Evolutionary conservation across 1,140 invertebrate species (phyloP), one percentile per base, ranked within the genome.

Genomic region (Drosophila oshimai): DNA sequence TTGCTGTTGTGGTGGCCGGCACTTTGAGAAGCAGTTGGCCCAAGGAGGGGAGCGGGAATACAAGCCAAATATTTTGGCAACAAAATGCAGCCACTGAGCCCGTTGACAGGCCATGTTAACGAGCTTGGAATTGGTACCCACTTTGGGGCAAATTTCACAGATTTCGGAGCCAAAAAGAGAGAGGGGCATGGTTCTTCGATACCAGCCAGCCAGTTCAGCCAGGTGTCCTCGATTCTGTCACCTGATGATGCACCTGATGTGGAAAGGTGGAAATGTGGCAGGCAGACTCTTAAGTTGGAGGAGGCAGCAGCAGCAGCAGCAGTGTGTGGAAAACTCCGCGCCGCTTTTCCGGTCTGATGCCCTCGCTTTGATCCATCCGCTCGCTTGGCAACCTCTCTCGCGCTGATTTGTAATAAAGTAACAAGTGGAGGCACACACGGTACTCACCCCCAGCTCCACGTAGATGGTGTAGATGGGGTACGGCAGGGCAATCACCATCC

Each of bases 381-480:
- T 61, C 39, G 46, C 41, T 34, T 51, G 70, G 68, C 53, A 58
- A 44, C 41, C 41, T 51, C 47, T 20, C 24, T 13, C 20, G 20
- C 34, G 9, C 9, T 12, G 34, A 29, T 69, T 67, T 84, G 71
- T 74, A 84, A 80, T 75, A 83, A 84, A 33, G 50, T 9, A 33
- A 17, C 10, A 51, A 49, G 46, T 49, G 45, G 31, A 34, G 31
- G 6, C 3, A 9, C 17, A 10, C 53, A n/a, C 33, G n/a, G 18
- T 46, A 92, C 93, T 93, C 79, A 94, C 93, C 89, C 92, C 94
- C 46, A 95, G 89, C 87, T 95, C 94, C 20, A 95, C 92, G 78
- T 95, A 95, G 55, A 93, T 94, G 36, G 94, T 94, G 79, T 95
- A 96, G 24, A 95, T 94, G 28, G 94, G 94, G 91, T 95, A 95